Conservation (phyloP, 2,113 vertebrate species). For the Nyctibius bracteatus region DNA sequence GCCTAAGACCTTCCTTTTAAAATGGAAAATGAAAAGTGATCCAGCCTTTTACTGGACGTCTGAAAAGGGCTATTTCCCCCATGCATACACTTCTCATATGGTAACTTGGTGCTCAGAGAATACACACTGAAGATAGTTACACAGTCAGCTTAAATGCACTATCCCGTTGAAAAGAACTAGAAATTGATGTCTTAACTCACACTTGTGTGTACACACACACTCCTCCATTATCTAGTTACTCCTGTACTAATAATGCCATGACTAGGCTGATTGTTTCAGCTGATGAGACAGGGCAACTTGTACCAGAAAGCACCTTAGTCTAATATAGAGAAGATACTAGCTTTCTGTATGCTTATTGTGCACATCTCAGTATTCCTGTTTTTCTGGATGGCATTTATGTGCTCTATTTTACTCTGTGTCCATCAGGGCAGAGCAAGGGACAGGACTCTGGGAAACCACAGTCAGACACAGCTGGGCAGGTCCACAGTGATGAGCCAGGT, state of each 20-base stretch:
- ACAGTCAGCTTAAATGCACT: not conserved
- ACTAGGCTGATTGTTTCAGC: not conserved
- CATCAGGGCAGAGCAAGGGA: not conserved
- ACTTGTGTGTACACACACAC: not conserved
- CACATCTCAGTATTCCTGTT: not conserved
- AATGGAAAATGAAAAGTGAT: not conserved
- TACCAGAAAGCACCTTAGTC: not conserved
- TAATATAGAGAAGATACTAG: not conserved
- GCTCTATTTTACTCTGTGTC: not conserved
- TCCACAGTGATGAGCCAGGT: not conserved
- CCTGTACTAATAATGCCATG: not conserved
- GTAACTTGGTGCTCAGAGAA: not conserved
- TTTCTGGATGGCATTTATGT: not conserved
- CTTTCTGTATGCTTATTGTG: not conserved
- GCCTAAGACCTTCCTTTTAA: not conserved
- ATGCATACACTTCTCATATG: not conserved
- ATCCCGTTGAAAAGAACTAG: not conserved
- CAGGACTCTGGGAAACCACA: not conserved
- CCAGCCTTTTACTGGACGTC: rapidly evolving
- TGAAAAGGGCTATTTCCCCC: not conserved
- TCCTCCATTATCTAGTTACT: not conserved
- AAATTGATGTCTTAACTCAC: not conserved
- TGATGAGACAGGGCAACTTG: not conserved
- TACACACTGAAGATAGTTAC: not conserved
- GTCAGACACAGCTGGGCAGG: not conserved